Percentiles rank a stretch among this genome's conserved stretches.
Evolutionary conservation across 2,797 vertebrate species (phyloP).

Genomic region (Phoeniculus purpureus): DNA sequence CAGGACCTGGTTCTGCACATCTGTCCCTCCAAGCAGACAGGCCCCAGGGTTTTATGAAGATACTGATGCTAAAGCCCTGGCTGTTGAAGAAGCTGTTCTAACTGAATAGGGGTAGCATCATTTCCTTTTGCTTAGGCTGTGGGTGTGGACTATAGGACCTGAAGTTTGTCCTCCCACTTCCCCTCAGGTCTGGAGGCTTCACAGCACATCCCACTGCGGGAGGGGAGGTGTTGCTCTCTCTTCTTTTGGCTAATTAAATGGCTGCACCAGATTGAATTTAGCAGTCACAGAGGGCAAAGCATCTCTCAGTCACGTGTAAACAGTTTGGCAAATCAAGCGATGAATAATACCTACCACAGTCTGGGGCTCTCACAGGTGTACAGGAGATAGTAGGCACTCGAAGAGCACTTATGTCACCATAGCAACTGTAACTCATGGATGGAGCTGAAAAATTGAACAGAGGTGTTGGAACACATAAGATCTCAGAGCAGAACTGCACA

Average conservation of each 20-base stretch:
- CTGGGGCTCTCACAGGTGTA: not conserved
- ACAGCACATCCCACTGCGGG: not conserved
- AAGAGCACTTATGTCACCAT: constrained; percentile 52
- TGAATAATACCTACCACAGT: constrained; percentile 49
- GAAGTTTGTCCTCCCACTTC: not conserved
- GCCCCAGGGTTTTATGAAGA: not conserved
- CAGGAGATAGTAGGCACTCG: constrained; percentile 31
- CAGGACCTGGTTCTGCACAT: rapidly evolving
- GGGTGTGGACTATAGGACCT: not conserved
- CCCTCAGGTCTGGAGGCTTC: not conserved
- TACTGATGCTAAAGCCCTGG: not conserved
- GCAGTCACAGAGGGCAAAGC: not conserved
- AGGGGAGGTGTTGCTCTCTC: not conserved
- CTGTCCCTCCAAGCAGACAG: not conserved
- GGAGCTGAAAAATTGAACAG: constrained; percentile 33
- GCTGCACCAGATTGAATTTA: not conserved
- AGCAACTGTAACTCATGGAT: constrained; percentile 54
- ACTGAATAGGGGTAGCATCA: not conserved
- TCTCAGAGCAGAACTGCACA: not conserved
- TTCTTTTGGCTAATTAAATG: not conserved
- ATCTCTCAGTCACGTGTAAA: not conserved
- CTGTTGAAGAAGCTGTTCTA: not conserved
- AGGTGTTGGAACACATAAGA: not conserved
- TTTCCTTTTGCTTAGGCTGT: not conserved
- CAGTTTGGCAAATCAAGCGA: not conserved